These are phyloP conservation scores for Caenorhabditis sp. DNA, from an alignment of 2,888 invertebrate species.

Conservation along the genomic window DNA sequence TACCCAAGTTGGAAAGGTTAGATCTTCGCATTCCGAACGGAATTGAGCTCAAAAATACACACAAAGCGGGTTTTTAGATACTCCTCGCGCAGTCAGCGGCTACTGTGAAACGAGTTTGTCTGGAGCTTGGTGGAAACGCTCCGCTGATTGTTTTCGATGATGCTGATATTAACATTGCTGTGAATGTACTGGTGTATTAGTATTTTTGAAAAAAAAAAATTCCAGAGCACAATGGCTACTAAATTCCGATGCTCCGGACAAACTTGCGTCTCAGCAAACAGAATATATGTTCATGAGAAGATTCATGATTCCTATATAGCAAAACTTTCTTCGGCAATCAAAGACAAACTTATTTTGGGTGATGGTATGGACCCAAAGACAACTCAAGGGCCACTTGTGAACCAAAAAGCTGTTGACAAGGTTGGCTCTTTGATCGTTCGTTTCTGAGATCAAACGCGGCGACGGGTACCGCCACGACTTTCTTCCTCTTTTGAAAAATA, in stretches of 20 bases:
- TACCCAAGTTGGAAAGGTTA: slow-evolving; percentile 92
- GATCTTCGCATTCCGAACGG: too few species aligned
- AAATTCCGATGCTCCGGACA: slow-evolving; percentile 97
- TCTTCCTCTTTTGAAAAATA: too few species aligned
- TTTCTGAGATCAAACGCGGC: too few species aligned
- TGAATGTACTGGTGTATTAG: too few species aligned
- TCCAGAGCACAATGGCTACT: slow-evolving; percentile 90
- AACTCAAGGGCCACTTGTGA: slow-evolving; percentile 94
- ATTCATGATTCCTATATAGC: slow-evolving; percentile 90
- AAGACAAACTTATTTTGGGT: slow-evolving; percentile 86
- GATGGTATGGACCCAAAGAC: slow-evolving; percentile 88
- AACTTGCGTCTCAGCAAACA: slow-evolving; percentile 95
- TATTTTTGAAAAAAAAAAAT: too few species aligned
- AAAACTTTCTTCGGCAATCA: slow-evolving; percentile 87
- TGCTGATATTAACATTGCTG: slow-evolving; percentile 92
- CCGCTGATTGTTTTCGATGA: slow-evolving; percentile 96
- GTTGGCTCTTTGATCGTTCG: slow-evolving; percentile 83
- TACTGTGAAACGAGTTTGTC: slow-evolving; percentile 92
- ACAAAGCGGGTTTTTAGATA: too few species aligned
- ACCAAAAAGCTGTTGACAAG: slow-evolving; percentile 90
- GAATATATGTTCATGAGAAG: slow-evolving; percentile 89
- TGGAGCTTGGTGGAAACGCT: slow-evolving; percentile 98
- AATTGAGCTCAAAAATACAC: too few species aligned
- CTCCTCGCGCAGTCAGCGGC: slow-evolving; percentile 90
- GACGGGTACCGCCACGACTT: too few species aligned